Conservation (phyloP, 2,888 invertebrate genomes). For the Germaria angustata region DNA sequence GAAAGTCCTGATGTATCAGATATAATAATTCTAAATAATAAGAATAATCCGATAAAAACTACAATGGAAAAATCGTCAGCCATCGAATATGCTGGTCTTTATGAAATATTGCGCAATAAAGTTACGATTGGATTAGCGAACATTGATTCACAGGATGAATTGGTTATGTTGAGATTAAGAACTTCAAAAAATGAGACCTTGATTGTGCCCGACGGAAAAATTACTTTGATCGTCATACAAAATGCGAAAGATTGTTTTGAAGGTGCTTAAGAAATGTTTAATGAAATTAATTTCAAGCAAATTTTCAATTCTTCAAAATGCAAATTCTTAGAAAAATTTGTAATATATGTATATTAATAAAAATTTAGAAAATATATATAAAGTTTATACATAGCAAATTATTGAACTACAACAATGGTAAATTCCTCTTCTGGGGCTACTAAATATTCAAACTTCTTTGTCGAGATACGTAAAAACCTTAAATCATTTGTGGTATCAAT, state of each 20-base stretch:
- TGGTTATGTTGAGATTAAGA: slow-evolving; percentile 74
- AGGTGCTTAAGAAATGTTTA: not conserved
- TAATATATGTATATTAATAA: slow-evolving; percentile 31
- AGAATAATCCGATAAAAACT: slow-evolving; percentile 76
- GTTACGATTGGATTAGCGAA: slow-evolving; percentile 73
- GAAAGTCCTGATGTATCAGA: slow-evolving; percentile 75
- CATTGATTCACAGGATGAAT: slow-evolving; percentile 73
- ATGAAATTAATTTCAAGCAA: too few species aligned
- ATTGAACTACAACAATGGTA: slow-evolving; percentile 77
- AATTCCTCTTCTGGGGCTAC: slow-evolving; percentile 76
- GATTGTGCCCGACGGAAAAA: slow-evolving; percentile 76
- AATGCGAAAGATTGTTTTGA: slow-evolving; percentile 72
- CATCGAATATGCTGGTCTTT: slow-evolving; percentile 76
- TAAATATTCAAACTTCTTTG: slow-evolving; percentile 76
- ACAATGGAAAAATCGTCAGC: slow-evolving; percentile 73
- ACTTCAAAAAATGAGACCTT: slow-evolving; percentile 76
- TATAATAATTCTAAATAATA: slow-evolving; percentile 75
- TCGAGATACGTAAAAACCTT: slow-evolving; percentile 75
- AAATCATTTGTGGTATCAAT: slow-evolving; percentile 76
- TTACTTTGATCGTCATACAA: slow-evolving; percentile 77
- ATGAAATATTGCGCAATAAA: slow-evolving; percentile 75
- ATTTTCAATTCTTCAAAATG: not conserved
- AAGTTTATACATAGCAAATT: too few species aligned
- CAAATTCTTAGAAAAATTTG: too few species aligned
- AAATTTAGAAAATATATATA: not conserved